phyloP scores from a whole-genome alignment of 2,888 invertebrate genomes.

The Cryptus viduatorius region DNA sequence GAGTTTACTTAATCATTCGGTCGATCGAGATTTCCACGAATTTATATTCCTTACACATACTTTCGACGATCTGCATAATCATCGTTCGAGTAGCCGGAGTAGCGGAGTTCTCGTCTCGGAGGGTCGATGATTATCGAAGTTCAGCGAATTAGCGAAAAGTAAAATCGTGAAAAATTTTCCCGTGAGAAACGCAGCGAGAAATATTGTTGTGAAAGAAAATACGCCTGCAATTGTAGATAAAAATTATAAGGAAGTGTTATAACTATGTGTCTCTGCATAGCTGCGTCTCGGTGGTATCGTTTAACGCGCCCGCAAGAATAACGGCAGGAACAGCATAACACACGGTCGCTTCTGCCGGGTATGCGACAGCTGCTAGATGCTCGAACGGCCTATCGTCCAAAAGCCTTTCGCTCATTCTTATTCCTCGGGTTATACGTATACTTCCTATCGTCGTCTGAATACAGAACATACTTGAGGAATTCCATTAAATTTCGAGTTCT shows the following conservation, averaged over 20 bases:
- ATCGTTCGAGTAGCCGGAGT: neutral
- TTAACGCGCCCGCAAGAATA: constrained; percentile 75
- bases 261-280: constrained; percentile 20
- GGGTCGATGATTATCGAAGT: constrained; percentile 52
- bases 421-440: constrained; percentile 22
- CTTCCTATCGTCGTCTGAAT: constrained; percentile 11
- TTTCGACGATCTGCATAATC: constrained; percentile 19
- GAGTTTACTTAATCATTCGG: constrained; percentile 62
- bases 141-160: neutral
- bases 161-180: constrained; percentile 35
- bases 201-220: neutral
- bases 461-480: constrained; percentile 21
- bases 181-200: constrained; percentile 2
- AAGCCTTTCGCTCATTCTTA: constrained; percentile 55
- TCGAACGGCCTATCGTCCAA: constrained; percentile 65
- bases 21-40: constrained; percentile 71
- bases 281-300: constrained; percentile 70
- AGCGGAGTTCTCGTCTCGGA: constrained; percentile 1
- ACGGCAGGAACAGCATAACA: constrained; percentile 72
- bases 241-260: constrained; percentile 5
- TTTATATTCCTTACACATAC: constrained; percentile 28
- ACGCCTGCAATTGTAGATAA: neutral
- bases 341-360: constrained; percentile 70
- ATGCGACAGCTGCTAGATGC: constrained; percentile 81
- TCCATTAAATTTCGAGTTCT: constrained; percentile 22